Evolutionary conservation across 2,888 invertebrate species (phyloP).

Genomic region (Volucella inanis): DNA sequence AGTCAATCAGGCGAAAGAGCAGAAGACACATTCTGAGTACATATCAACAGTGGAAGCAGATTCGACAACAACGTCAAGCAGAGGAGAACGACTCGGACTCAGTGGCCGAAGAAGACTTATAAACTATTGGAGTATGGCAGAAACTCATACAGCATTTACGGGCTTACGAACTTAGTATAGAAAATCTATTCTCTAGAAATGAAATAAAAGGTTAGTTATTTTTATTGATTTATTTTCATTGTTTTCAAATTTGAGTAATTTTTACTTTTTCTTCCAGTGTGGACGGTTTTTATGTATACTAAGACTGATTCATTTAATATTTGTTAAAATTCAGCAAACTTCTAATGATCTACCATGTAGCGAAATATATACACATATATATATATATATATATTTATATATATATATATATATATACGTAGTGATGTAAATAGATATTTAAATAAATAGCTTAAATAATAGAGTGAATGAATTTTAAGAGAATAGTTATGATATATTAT

Average conservation of each 20-base stretch:
- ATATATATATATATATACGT: conserved; percentile 24
- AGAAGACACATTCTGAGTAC: conserved; percentile 49
- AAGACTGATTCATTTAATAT: conserved; percentile 68
- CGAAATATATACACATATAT: conserved; percentile 24
- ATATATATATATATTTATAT: not conserved
- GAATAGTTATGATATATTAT: conserved; percentile 44
- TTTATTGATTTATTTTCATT: not conserved
- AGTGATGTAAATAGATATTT: conserved; percentile 53
- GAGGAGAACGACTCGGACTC: conserved; percentile 47
- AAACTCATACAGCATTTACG: conserved; percentile 35
- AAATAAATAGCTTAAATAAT: conserved; percentile 43
- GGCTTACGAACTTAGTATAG: conserved; percentile 36
- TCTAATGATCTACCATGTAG: conserved; percentile 46
- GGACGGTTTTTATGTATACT: conserved; percentile 57
- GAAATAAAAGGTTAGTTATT: conserved; percentile 14
- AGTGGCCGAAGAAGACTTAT: conserved; percentile 50
- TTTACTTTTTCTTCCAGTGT: conserved; percentile 30
- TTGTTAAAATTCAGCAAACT: conserved; percentile 59
- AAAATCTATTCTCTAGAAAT: conserved; percentile 26
- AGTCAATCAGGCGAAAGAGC: conserved; percentile 73
- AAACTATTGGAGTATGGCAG: conserved; percentile 1
- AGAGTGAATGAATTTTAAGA: conserved; percentile 32
- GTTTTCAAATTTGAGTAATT: not conserved
- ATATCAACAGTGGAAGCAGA: conserved; percentile 57
- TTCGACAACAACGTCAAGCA: conserved; percentile 25